A percentile compares a stretch with the other conserved stretches of the same genome.
phyloP scores from a whole-genome alignment of 2,888 invertebrate genomes.

The Cecidostiba fungosa region DNA sequence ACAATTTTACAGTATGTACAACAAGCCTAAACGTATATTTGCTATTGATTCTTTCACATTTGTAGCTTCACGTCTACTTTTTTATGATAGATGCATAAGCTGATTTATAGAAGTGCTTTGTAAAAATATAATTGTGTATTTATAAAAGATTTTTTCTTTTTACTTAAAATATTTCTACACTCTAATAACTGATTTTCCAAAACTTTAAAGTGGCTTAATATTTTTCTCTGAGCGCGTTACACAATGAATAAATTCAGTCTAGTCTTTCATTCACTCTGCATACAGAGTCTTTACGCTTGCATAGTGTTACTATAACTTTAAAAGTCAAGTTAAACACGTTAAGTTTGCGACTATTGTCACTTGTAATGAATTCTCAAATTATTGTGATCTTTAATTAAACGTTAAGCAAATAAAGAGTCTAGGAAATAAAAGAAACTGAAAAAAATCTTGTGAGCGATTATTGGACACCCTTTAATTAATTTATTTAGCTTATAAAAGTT shows the following conservation, averaged over 20 bases:
- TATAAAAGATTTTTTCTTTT: background rate
- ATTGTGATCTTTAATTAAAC: slow-evolving; percentile 70
- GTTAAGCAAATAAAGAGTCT: slow-evolving; percentile 71
- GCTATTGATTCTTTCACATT: slow-evolving; percentile 25
- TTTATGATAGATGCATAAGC: background rate
- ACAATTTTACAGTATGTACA: slow-evolving; percentile 27
- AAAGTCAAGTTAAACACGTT: slow-evolving; percentile 66
- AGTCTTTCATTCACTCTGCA: slow-evolving; percentile 63
- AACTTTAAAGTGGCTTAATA: slow-evolving; percentile 58
- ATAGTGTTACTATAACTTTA: slow-evolving; percentile 57
- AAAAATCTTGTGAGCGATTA: background rate
- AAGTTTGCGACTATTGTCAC: slow-evolving; percentile 73
- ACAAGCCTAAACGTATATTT: slow-evolving; percentile 21
- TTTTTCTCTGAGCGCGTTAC: slow-evolving; percentile 32
- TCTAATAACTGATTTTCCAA: slow-evolving; percentile 24
- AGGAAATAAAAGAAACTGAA: slow-evolving; percentile 53
- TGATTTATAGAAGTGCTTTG: background rate
- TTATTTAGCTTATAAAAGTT: background rate
- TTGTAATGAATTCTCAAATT: slow-evolving; percentile 68
- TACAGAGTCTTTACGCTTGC: slow-evolving; percentile 60
- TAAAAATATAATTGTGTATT: background rate
- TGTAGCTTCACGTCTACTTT: slow-evolving; percentile 14
- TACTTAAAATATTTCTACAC: background rate
- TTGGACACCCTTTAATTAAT: background rate
- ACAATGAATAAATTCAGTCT: slow-evolving; percentile 55